Evolutionary conservation across 1,140 invertebrate species (phyloP).

Genomic region (Tetragnatha versicolor): DNA sequence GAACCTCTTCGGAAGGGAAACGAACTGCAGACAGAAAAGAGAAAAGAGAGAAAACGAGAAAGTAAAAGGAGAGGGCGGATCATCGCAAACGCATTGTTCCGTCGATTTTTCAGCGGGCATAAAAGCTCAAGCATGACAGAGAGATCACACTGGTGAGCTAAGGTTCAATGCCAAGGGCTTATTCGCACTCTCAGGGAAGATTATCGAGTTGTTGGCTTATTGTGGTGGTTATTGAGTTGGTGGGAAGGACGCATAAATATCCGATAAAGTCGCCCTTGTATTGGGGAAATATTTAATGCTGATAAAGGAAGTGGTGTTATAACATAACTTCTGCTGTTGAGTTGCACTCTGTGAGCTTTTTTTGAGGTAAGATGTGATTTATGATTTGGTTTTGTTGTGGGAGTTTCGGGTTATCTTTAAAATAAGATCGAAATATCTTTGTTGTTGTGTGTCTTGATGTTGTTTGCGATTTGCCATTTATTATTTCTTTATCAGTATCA

Average conservation of each 20-base stretch:
- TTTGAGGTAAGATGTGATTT: slow-evolving; percentile 6
- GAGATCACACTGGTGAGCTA: not conserved
- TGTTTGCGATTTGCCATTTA: too few species aligned
- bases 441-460: too few species aligned
- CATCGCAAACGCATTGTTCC: slow-evolving; percentile 41
- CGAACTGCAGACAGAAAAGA: slow-evolving; percentile 48
- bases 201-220: not conserved
- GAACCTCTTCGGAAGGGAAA: not conserved
- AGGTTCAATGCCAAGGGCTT: slow-evolving; percentile 44
- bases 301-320: not conserved
- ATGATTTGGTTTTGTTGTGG: too few species aligned
- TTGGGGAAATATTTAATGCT: not conserved
- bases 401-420: too few species aligned
- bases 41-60: slow-evolving; percentile 11
- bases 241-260: slow-evolving; percentile 2
- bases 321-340: not conserved
- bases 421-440: too few species aligned
- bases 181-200: not conserved
- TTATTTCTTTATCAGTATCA: too few species aligned
- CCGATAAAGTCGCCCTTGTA: too few species aligned
- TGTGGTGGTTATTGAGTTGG: slow-evolving; percentile 16
- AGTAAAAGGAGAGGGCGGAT: not conserved
- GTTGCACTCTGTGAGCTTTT: too few species aligned
- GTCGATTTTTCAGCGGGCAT: slow-evolving; percentile 32
- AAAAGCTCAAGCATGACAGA: slow-evolving; percentile 20